Evolutionary conservation across 2,797 vertebrate genomes (phyloP).

Genomic region (Sus cebifrons): DNA sequence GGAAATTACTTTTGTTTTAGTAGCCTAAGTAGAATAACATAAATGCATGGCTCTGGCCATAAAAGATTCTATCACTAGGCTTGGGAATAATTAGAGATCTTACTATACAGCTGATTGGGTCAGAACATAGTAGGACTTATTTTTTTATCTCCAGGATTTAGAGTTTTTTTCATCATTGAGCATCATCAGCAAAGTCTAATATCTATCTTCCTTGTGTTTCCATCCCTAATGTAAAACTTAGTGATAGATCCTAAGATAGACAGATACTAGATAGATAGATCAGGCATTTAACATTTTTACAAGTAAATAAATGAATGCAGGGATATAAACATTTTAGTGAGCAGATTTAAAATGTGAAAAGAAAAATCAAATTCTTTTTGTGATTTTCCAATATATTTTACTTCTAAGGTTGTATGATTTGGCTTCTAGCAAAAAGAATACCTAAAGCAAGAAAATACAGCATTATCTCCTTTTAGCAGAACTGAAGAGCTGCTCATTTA

Average conservation of each 20-base stretch:
- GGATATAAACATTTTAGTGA: not conserved
- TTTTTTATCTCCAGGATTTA: slow-evolving; percentile 3
- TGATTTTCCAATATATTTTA: slow-evolving; percentile 24
- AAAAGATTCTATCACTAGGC: not conserved
- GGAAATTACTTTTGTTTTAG: not conserved
- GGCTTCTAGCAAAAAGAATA: not conserved
- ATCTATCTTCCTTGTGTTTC: not conserved
- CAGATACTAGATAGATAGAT: too few relatives aligned
- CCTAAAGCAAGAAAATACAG: not conserved
- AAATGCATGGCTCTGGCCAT: not conserved
- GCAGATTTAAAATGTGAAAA: not conserved
- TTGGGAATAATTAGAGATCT: not conserved
- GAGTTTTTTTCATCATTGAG: not conserved
- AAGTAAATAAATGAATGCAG: not conserved
- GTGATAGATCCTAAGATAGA: not conserved
- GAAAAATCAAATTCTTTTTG: not conserved
- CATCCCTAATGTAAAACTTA: not conserved
- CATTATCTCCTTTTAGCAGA: not conserved
- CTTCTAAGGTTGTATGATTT: slow-evolving; percentile 32
- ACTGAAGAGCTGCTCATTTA: not conserved
- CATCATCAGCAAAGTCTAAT: not conserved
- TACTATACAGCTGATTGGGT: not conserved
- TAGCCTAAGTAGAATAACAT: not conserved
- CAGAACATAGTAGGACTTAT: not conserved
- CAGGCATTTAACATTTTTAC: not conserved